Base-by-base conservation (phyloP, 2,797 vertebrate genomes). In the Leptodactylus fallax region DNA sequence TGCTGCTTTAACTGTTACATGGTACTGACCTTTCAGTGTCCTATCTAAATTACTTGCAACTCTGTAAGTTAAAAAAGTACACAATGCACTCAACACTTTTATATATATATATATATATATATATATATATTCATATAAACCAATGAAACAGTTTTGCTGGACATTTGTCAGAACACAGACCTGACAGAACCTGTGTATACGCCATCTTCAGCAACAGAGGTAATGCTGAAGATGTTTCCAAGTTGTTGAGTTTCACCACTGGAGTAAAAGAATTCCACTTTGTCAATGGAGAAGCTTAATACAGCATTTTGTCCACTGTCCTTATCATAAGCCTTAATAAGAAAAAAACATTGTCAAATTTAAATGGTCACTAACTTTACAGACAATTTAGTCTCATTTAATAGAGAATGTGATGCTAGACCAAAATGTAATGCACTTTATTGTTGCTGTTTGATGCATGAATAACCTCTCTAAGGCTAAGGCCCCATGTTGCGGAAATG, bases 11-110 rank as follows among this genome's bases (percentile, higher is more conserved):
- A 99, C 94, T 0, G 91, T 95, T 67, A 99, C 93, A 90, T 96
- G 87, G 92, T 97, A 99, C 84, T 93, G 96, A n/a, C 98, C 98
- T 91, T 95, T 96, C 88, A 95, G 91, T 0, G 86, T 92, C 4
- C 87, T 76, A 3, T 97, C 94, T 0, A 98, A 96, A 69, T 55
- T 91, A 86, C 93, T 94, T 0, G 90, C 91, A 36, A 97, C 93
- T 88, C 98, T 99, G n/a, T 0, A 6, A 83, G 55, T 91, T 0
- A 16, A n/a, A 49, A 81, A 56, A 83, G 56, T 21, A 7, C n/a
- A 69, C 17, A 53, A 87, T 87, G 61, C 69, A 56, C 0, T 0
- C 65, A 80, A 77, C n/a, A n/a, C n/a, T n/a, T n/a, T n/a, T n/a
- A n/a, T n/a, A n/a, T n/a, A n/a, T n/a, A n/a, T n/a, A n/a, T n/a